Evolutionary conservation across 2,797 vertebrate genomes (phyloP).

Genomic region (Podarcis siculus): DNA sequence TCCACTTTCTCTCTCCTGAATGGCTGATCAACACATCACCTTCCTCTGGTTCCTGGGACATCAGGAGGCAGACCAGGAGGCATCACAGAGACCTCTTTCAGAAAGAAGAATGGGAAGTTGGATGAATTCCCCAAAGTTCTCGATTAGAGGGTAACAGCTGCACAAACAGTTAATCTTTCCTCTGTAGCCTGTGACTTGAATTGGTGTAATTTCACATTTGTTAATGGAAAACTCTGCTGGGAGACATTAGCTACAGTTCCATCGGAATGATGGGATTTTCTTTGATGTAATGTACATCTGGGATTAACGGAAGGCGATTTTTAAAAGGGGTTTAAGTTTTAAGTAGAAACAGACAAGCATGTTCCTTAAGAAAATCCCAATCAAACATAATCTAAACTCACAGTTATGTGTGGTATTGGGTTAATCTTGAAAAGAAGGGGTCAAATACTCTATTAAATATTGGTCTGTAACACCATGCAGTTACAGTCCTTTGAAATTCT

Average conservation of each 20-base stretch:
- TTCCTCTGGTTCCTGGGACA: no score
- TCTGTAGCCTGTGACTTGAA: not conserved
- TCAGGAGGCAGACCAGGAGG: no score
- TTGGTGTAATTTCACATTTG: not conserved
- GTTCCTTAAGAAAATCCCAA: not conserved
- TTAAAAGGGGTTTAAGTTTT: not conserved
- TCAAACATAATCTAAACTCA: not conserved
- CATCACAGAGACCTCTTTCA: not conserved
- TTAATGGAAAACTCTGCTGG: conserved; percentile 1
- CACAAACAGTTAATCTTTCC: conserved; percentile 5
- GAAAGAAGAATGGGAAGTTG: not conserved
- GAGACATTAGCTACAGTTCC: not conserved
- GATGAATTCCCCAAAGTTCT: not conserved
- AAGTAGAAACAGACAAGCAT: not conserved
- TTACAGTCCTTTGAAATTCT: no score
- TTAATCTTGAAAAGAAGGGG: not conserved
- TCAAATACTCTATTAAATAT: not conserved
- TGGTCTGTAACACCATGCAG: not conserved
- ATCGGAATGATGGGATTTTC: not conserved
- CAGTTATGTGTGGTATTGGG: not conserved
- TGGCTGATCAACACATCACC: no score
- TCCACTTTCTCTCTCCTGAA: no score
- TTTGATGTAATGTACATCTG: not conserved
- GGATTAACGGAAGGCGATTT: not conserved
- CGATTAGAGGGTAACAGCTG: not conserved